phyloP scores from a whole-genome alignment of 2,888 invertebrate species.

The Troglohyphantes excavatus region DNA sequence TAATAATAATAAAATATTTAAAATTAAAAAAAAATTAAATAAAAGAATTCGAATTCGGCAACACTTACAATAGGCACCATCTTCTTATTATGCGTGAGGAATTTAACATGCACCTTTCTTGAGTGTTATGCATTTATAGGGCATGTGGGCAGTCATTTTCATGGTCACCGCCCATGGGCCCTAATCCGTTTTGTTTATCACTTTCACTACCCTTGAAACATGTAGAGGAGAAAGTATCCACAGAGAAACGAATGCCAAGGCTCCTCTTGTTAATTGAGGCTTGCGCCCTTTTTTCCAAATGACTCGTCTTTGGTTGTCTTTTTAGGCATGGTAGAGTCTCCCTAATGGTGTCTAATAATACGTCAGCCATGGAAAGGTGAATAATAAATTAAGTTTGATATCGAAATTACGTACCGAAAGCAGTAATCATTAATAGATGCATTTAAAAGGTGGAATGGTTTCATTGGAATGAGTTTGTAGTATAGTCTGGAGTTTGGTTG shows the following conservation, averaged over 20 bases:
- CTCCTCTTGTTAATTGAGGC: not conserved
- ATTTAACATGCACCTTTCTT: not conserved
- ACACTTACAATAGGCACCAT: conserved; percentile 44
- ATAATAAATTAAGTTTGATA: not conserved
- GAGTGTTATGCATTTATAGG: conserved; percentile 47
- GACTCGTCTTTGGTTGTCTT: not conserved
- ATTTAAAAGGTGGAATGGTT: not conserved
- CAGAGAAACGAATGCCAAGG: conserved; percentile 36
- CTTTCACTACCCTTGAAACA: conserved; percentile 72
- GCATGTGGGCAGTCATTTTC: conserved; percentile 64
- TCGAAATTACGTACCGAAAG: not conserved
- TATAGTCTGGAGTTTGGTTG: too few species aligned
- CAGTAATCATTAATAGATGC: not conserved
- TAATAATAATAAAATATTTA: not conserved
- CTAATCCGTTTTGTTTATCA: conserved; percentile 53
- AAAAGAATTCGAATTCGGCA: too few species aligned
- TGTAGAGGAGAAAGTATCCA: conserved; percentile 35
- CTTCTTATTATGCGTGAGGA: not conserved
- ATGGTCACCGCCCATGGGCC: conserved; percentile 68
- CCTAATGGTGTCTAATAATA: not conserved
- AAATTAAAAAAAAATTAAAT: not conserved
- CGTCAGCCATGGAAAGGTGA: not conserved
- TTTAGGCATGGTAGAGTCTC: not conserved
- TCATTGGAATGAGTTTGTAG: not conserved
- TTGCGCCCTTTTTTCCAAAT: conserved; percentile 20